These are phyloP conservation scores for Heliconius ethilla DNA, from an alignment of 2,888 invertebrate genomes.

Conservation along the genomic window DNA sequence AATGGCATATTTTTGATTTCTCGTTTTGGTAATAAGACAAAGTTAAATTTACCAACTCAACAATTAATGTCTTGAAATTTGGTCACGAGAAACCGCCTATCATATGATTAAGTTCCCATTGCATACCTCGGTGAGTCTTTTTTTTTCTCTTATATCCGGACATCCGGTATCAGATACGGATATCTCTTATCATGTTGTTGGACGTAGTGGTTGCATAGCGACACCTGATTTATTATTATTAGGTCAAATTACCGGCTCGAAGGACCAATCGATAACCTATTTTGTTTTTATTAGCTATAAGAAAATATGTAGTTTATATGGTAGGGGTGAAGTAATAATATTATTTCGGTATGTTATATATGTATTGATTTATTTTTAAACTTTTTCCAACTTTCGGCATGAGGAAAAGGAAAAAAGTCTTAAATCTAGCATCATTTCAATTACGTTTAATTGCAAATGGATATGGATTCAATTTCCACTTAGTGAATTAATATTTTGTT, in stretches of 20 bases:
- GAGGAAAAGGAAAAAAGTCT: no score
- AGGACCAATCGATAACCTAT: constrained; percentile 33
- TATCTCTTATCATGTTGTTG: constrained; percentile 34
- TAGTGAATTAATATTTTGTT: no score
- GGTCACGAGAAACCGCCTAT: not conserved
- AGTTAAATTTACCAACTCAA: not conserved
- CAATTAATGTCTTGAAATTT: not conserved
- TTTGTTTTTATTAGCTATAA: not conserved
- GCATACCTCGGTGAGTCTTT: not conserved
- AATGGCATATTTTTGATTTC: not conserved
- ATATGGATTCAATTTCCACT: no score
- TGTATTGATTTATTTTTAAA: not conserved
- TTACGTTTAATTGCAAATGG: no score
- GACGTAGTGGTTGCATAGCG: constrained; percentile 35
- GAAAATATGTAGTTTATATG: not conserved
- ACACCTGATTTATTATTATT: constrained; percentile 43
- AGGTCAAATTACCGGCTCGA: constrained; percentile 36
- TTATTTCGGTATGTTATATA: not conserved
- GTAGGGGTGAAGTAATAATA: not conserved
- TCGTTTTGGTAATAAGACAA: not conserved
- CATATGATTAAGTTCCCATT: not conserved
- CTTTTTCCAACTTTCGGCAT: not conserved
- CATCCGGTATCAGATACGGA: not conserved
- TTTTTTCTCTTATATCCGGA: not conserved
- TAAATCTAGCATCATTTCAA: no score